A percentile compares a stretch with the other conserved stretches of the same genome.
phyloP scores from a whole-genome alignment of 2,888 invertebrate species.

The Pheosia tremula region DNA sequence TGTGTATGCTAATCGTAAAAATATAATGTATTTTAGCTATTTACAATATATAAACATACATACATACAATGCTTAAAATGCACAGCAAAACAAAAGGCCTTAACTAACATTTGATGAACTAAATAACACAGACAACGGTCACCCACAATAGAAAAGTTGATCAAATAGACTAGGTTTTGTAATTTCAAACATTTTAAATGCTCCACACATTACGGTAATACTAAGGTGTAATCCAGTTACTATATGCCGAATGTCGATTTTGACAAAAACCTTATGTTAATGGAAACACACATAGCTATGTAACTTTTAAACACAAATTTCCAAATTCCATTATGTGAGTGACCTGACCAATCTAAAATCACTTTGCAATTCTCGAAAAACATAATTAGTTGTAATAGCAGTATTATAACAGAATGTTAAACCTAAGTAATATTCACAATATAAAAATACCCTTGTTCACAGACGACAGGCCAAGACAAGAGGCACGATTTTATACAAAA shows the following conservation, averaged over 20 bases:
- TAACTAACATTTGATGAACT: slow-evolving; percentile 77
- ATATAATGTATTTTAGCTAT: slow-evolving; percentile 83
- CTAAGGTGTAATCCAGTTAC: neutral
- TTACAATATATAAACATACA: slow-evolving; percentile 84
- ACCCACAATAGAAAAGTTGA: slow-evolving; percentile 69
- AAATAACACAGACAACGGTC: slow-evolving; percentile 82
- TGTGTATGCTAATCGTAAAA: slow-evolving; percentile 85
- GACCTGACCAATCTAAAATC: slow-evolving; percentile 63
- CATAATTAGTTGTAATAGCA: slow-evolving; percentile 75
- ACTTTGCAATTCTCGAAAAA: slow-evolving; percentile 73
- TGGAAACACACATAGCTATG: slow-evolving; percentile 31
- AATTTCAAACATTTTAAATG: slow-evolving; percentile 9
- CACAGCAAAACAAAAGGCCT: slow-evolving; percentile 82
- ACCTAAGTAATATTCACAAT: slow-evolving; percentile 72
- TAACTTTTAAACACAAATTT: slow-evolving; percentile 37
- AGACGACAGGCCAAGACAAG: slow-evolving; percentile 84
- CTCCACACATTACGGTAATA: neutral
- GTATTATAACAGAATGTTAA: slow-evolving; percentile 63
- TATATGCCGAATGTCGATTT: neutral
- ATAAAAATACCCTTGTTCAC: slow-evolving; percentile 73
- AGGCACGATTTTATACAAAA: slow-evolving; percentile 83
- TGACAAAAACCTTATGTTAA: slow-evolving; percentile 33
- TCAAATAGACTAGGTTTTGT: slow-evolving; percentile 61
- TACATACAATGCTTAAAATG: slow-evolving; percentile 85
- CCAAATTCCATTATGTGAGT: slow-evolving; percentile 68